Conservation (phyloP, 64 coral and sea anemone genomes). For the Orbicella faveolata region DNA sequence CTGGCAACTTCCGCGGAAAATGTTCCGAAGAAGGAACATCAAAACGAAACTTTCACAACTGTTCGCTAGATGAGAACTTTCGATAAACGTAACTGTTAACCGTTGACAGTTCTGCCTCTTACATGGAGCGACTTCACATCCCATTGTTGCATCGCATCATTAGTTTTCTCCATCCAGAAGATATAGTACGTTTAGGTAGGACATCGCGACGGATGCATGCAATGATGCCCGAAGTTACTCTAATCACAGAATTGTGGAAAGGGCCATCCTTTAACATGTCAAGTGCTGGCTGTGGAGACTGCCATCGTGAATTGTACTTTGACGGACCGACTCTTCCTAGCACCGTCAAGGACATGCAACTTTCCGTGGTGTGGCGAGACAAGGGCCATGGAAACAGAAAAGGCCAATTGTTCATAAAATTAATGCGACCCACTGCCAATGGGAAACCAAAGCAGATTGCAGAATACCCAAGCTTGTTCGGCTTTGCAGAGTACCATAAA, state of each 20-base stretch:
- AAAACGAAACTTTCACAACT: too few relatives aligned
- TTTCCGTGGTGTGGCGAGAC: conserved; percentile 46
- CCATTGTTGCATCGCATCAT: conserved; percentile 29
- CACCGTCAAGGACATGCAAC: conserved; percentile 4
- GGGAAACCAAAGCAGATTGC: conserved; percentile 9
- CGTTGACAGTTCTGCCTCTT: too few relatives aligned
- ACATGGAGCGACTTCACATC: conserved; percentile 39
- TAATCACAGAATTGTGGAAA: not conserved
- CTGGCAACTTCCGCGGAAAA: too few relatives aligned
- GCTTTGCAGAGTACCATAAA: conserved; percentile 42
- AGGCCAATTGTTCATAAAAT: conserved; percentile 35
- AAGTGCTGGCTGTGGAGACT: conserved; percentile 7
- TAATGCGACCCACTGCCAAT: conserved; percentile 26
- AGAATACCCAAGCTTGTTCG: conserved; percentile 41
- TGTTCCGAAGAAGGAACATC: too few relatives aligned
- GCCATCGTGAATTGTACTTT: conserved; percentile 53
- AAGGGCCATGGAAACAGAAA: conserved; percentile 62
- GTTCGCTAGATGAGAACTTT: too few relatives aligned
- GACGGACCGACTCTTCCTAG: conserved; percentile 30
- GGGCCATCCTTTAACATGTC: conserved; percentile 38
- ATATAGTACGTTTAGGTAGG: conserved; percentile 30
- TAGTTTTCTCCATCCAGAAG: conserved; percentile 44
- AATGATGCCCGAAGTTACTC: conserved; percentile 9
- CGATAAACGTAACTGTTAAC: too few relatives aligned
- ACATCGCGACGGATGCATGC: conserved; percentile 27